Conservation (phyloP, 2,797 vertebrate genomes). For the Brachyalestes nurse region DNA sequence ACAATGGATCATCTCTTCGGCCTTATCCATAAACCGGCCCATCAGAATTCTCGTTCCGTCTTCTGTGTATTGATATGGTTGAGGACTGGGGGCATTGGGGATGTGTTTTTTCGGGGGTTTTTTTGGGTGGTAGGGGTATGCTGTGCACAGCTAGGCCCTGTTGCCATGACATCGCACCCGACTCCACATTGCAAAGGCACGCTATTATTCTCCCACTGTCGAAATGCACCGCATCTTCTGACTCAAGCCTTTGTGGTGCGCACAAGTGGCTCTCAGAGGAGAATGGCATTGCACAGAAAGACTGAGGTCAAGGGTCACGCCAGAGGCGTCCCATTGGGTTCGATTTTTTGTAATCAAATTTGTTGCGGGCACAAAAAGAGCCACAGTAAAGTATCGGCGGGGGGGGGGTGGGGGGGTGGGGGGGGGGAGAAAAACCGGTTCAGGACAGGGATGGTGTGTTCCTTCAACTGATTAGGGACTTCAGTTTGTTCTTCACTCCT, state of each 20-base stretch:
- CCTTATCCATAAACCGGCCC: slow-evolving; percentile 75
- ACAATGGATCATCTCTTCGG: slow-evolving; percentile 78
- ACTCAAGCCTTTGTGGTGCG: slow-evolving; percentile 78
- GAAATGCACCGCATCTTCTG: slow-evolving; percentile 73
- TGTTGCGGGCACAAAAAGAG: slow-evolving; percentile 77
- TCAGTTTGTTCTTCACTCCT: slow-evolving; percentile 11
- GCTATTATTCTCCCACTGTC: slow-evolving; percentile 74
- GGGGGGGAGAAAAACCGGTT: slow-evolving; percentile 57
- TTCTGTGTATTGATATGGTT: slow-evolving; percentile 69
- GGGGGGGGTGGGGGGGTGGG: background rate
- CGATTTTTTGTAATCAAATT: slow-evolving; percentile 80
- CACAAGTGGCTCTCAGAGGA: slow-evolving; percentile 84
- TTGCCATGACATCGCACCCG: slow-evolving; percentile 83
- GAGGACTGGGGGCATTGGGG: slow-evolving; percentile 8
- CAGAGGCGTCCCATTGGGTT: slow-evolving; percentile 71
- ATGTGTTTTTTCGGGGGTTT: slow-evolving; percentile 29
- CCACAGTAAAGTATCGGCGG: slow-evolving; percentile 68
- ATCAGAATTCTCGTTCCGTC: slow-evolving; percentile 76
- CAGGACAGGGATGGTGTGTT: slow-evolving; percentile 53
- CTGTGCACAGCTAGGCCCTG: slow-evolving; percentile 63
- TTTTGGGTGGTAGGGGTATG: slow-evolving; percentile 60
- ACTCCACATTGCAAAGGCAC: slow-evolving; percentile 69
- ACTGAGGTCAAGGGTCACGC: slow-evolving; percentile 79
- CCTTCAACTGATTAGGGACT: background rate
- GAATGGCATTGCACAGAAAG: slow-evolving; percentile 74